phyloP scores from a whole-genome alignment of 2,113 vertebrate species.

The Todiramphus chloris region DNA sequence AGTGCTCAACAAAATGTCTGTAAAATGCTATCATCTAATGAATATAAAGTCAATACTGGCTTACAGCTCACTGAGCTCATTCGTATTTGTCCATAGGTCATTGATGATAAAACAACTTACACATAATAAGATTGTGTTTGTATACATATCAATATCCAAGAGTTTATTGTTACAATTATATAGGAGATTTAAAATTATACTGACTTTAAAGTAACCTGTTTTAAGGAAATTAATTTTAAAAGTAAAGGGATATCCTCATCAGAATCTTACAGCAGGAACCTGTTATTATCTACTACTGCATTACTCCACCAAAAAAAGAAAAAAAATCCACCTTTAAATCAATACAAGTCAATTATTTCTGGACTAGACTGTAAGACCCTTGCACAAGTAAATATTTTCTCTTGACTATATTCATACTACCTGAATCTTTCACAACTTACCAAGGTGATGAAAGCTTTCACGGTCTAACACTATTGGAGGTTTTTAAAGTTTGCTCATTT shows the following conservation, averaged over 20 bases:
- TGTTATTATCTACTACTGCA: not conserved
- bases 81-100: not conserved
- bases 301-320: not conserved
- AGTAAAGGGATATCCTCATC: not conserved
- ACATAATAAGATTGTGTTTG: not conserved
- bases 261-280: not conserved
- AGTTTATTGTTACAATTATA: not conserved
- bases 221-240: not conserved
- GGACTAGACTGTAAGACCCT: not conserved
- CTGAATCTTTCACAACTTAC: not conserved
- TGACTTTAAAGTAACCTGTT: not conserved
- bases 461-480: not conserved
- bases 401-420: not conserved
- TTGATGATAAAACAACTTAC: not conserved
- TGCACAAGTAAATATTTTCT: not conserved
- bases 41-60: conserved; percentile 31
- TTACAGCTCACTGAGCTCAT: not conserved
- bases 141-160: not conserved
- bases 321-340: not conserved
- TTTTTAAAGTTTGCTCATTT: not conserved
- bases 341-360: not conserved
- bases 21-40: not conserved
- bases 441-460: not conserved
- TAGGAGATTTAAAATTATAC: not conserved
- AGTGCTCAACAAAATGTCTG: not conserved